phyloP scores from a whole-genome alignment of 2,113 vertebrate species.

The Symphodus melops region DNA sequence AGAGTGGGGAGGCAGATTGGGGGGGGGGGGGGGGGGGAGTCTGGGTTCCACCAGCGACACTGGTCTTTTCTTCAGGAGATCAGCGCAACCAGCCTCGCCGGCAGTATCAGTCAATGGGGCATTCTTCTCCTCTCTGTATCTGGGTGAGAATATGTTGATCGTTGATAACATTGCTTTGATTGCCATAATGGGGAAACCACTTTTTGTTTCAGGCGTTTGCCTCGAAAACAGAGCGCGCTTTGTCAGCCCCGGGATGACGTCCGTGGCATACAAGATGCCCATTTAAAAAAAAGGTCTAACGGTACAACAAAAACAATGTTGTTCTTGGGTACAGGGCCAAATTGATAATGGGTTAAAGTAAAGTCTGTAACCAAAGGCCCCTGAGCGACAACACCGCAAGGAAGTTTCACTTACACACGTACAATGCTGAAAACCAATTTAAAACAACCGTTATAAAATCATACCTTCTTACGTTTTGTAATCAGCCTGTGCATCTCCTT shows the following conservation, averaged over 20 bases:
- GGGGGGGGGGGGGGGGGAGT: too few relatives aligned
- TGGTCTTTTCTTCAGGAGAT: constrained; percentile 79
- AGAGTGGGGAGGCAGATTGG: constrained; percentile 49
- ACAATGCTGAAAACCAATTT: constrained; percentile 8
- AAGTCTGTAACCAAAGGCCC: constrained; percentile 18
- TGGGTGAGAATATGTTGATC: constrained; percentile 78
- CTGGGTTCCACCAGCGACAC: constrained; percentile 66
- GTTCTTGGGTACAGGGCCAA: constrained; percentile 31
- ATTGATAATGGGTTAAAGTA: constrained; percentile 56
- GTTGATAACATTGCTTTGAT: constrained; percentile 78
- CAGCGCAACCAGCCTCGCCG: constrained; percentile 61
- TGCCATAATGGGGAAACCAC: constrained; percentile 64
- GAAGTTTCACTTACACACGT: background rate
- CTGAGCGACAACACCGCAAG: constrained; percentile 5
- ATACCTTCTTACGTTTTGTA: constrained; percentile 14
- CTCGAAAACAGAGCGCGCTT: constrained; percentile 61
- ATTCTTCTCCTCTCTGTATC: constrained; percentile 76
- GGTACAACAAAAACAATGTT: constrained; percentile 61
- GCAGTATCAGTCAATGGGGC: constrained; percentile 79
- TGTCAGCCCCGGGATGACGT: constrained; percentile 57
- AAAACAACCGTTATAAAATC: constrained; percentile 28
- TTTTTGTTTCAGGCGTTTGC: constrained; percentile 69
- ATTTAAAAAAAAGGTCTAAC: constrained; percentile 56
- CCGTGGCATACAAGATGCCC: constrained; percentile 47
- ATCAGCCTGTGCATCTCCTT: constrained; percentile 30